These are phyloP conservation scores for Hyaena hyaena DNA, from an alignment of 2,113 vertebrate genomes.

Conservation along the genomic window DNA sequence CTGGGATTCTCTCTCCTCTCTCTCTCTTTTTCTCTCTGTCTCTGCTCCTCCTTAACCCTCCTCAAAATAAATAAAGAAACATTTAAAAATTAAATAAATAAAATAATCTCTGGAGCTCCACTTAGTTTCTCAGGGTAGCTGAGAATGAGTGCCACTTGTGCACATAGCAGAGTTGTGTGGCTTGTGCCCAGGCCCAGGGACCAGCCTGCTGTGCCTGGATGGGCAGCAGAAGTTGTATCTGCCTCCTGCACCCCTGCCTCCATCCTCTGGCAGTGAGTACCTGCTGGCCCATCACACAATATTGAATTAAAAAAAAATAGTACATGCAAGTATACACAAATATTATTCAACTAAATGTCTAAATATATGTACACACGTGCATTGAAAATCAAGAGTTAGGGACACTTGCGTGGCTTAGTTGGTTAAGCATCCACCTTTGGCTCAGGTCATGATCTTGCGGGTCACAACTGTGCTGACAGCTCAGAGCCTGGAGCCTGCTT, in stretches of 20 bases:
- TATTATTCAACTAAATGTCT: neutral
- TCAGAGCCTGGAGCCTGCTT: too few relatives aligned
- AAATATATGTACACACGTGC: neutral
- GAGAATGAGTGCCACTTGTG: neutral
- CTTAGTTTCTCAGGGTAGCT: neutral
- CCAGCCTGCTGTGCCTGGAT: neutral
- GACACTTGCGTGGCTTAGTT: too few relatives aligned
- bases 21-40: too few relatives aligned
- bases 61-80: too few relatives aligned
- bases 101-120: neutral
- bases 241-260: neutral
- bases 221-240: neutral
- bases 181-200: neutral
- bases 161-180: fast-evolving
- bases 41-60: too few relatives aligned
- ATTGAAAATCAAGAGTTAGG: neutral
- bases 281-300: neutral
- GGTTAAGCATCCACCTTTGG: too few relatives aligned
- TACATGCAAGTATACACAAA: neutral
- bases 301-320: neutral
- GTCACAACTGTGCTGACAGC: too few relatives aligned
- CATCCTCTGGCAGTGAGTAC: neutral
- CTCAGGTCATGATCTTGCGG: too few relatives aligned
- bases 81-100: too few relatives aligned
- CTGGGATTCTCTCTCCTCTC: too few relatives aligned